These are phyloP conservation scores for Pterocles gutturalis DNA, from an alignment of 2,113 vertebrate species.

Conservation along the genomic window DNA sequence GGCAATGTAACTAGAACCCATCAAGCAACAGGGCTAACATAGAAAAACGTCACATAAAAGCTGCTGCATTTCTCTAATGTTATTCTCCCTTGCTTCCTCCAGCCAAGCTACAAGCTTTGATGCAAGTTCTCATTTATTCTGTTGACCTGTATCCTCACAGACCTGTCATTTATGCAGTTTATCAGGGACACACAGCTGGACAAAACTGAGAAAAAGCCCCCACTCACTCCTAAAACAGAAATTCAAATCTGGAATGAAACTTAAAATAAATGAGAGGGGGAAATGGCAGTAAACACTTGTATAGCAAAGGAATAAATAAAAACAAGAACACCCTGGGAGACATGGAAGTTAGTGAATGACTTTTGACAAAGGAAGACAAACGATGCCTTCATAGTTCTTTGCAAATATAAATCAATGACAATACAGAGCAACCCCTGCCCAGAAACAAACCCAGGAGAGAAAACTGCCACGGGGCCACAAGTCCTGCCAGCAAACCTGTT, in stretches of 20 bases:
- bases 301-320: conserved; percentile 11
- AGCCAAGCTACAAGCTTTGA: background rate
- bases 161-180: background rate
- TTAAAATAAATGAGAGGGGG: background rate
- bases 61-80: background rate
- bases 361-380: conserved; percentile 57
- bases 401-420: background rate
- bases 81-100: background rate
- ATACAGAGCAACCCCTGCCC: background rate
- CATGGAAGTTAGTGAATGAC: background rate
- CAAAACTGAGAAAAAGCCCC: background rate
- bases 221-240: background rate
- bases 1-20: background rate
- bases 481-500: too few relatives aligned
- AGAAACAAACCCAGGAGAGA: background rate
- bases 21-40: background rate
- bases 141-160: background rate
- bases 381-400: background rate
- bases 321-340: background rate
- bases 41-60: conserved; percentile 13
- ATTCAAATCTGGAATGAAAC: background rate
- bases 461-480: background rate
- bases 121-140: background rate
- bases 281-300: background rate
- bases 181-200: background rate